Evolutionary conservation across 2,888 invertebrate species (phyloP), one percentile per base, ranked within the genome.

Genomic region (Timema podura): DNA sequence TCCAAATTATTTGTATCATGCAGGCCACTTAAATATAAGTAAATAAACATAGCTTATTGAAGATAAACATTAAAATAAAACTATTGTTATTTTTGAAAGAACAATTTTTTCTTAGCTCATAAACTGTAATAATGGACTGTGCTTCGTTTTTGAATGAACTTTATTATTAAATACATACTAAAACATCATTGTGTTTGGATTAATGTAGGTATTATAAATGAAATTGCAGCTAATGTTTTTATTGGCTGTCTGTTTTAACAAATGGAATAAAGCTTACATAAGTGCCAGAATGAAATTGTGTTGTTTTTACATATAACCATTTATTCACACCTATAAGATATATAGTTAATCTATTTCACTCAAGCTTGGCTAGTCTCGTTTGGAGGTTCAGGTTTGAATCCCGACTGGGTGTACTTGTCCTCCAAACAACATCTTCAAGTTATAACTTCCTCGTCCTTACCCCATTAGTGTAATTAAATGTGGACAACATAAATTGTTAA

Each of bases 81-180:
- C 65, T 69, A 69, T 73, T 73, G 73, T 73, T 72, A 73, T 73
- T 73, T 73, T 73, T 73, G 69, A 73, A 73, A 71, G 70, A 72
- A 71, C 67, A 68, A 71, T 72, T 61, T 71, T 72, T 73, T 70
- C 73, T 71, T 73, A 73, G 73, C 71, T 71, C 69, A 67, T 72
- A 68, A 72, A 72, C 57, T 72, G 69, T 73, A 71, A 65, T 65
- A 48, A 69, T 68, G 72, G 68, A 72, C 70, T 69, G 67, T 72
- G 72, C 70, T 72, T 72, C 68, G 51, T 72, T 72, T 72, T 71
- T 57, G 71, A 70, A 68, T 70, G 69, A 54, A 68, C 64, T 72
- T 70, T 72, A 66, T 72, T 68, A 68, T 68, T 65, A 65, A 15
- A 61, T 44, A 69, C 59, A 66, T 68, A 61, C 68, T 72, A 68